Evolutionary conservation across 1,140 invertebrate genomes (phyloP).

Genomic region (Cepaea nemoralis): DNA sequence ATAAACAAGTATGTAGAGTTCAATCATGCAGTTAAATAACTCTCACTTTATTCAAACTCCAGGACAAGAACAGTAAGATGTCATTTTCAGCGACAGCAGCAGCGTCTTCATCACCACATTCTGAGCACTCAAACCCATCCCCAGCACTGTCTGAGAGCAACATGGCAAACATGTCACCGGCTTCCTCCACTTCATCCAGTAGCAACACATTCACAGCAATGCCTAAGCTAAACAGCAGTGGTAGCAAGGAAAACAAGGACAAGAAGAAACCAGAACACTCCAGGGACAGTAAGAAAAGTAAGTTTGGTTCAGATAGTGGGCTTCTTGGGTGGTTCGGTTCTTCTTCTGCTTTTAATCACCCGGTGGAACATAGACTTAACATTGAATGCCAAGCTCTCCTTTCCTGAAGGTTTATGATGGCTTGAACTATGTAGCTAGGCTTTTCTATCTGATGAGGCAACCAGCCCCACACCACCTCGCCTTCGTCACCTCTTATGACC

Average conservation of each 20-base stretch:
- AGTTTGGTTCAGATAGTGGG: no score
- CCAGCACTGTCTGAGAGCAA: constrained; percentile 35
- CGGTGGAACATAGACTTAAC: no score
- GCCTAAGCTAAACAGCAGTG: no score
- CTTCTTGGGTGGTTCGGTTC: no score
- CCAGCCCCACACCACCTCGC: no score
- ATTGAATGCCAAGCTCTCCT: no score
- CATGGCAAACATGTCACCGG: constrained; percentile 18
- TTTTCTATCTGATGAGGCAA: no score
- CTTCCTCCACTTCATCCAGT: not conserved
- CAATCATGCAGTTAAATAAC: constrained; percentile 36
- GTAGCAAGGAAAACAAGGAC: constrained; percentile 26
- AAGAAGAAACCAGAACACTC: constrained; percentile 43
- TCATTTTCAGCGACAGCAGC: constrained; percentile 8
- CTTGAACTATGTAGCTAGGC: no score
- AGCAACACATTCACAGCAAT: constrained; percentile 21
- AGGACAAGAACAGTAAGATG: not conserved
- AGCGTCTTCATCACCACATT: constrained; percentile 19
- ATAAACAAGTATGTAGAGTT: not conserved
- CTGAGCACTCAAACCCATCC: constrained; percentile 24
- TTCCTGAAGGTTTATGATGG: no score
- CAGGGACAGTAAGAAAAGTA: constrained; percentile 44
- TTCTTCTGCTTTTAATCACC: no score
- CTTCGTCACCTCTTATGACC: no score
- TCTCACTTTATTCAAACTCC: constrained; percentile 36